Evolutionary conservation across 2,797 vertebrate species (phyloP).

Genomic region (Tenualosa thibaudeaui): DNA sequence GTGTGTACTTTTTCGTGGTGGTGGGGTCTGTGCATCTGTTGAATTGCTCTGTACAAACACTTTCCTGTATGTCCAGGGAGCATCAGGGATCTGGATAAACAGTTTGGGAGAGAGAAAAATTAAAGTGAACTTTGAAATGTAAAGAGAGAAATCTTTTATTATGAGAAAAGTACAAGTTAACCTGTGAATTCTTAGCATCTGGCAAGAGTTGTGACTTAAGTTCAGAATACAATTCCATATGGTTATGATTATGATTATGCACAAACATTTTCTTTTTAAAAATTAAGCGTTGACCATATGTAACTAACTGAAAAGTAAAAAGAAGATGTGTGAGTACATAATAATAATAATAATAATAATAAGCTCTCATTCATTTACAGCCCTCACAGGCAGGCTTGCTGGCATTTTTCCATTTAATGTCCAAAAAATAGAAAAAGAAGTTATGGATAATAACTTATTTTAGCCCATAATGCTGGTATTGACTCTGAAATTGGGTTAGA

Average conservation of each 20-base stretch:
- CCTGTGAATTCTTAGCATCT: background rate
- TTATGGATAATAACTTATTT: slow-evolving; percentile 48
- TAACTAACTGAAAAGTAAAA: no score
- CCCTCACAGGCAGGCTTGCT: background rate
- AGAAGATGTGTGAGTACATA: no score
- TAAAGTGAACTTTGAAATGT: background rate
- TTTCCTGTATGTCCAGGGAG: background rate
- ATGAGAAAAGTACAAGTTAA: background rate
- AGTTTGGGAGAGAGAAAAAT: background rate
- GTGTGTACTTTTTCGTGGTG: background rate
- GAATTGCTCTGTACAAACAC: background rate
- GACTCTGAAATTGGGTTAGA: slow-evolving; percentile 51
- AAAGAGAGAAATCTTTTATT: background rate
- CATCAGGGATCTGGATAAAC: background rate
- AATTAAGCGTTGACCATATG: background rate
- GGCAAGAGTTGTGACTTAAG: background rate
- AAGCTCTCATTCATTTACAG: background rate
- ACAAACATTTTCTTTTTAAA: background rate
- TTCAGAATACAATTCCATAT: background rate
- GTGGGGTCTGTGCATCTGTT: no score
- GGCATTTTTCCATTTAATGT: background rate
- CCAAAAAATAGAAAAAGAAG: background rate
- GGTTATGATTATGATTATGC: background rate
- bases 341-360: no score
- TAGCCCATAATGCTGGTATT: slow-evolving; percentile 40